Base-by-base conservation (phyloP, 2,888 invertebrate species). In the Perizoma flavofasciatum region DNA sequence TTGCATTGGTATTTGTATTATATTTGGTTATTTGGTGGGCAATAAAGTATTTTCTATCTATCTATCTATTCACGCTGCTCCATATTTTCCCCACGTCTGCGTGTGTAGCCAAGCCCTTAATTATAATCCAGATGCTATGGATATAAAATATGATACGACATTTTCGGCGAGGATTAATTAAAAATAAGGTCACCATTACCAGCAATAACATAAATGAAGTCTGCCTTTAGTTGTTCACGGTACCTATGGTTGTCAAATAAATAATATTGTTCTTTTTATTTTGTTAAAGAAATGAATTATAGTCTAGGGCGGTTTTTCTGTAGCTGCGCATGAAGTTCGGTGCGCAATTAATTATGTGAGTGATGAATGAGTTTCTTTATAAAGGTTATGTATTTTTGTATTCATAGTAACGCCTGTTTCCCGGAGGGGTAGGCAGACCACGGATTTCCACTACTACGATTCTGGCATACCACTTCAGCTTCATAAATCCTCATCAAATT, bases 121-220 rank as follows among this genome's bases (percentile, higher is more conserved):
- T 63, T 63, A 57, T 65, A 55, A 62, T 64, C 53, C 63, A 66
- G 67, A 70, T 71, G 71, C 75, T 69, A 70, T 62, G 54, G 64
- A 57, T 69, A 74, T 76, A 68, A 78, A 73, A 68, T 75, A 77
- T 74, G 56, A 71, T 55, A 55, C 74, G 77, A 72, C 77, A 74
- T 78, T 78, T 77, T 60, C 61, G 66, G 51, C 47, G 53, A 53
- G 50, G 63, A 71, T 71, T 74, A 75, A 77, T 77, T 77, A 73
- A 75, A 69, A 74, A 71, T 73, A 73, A 78, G 73, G 75, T 69
- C 73, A 67, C 66, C 66, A 67, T 54, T 63, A 61, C 62, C 53
- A 22, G 48, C 63, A 59, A 4, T 56, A 64, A 55, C 54, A 52
- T 48, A 11, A 65, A 65, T 61, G 50, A 62, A 62, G 59, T 55